A percentile compares a stretch with the other conserved stretches of the same genome.
phyloP scores from a whole-genome alignment of 1,140 invertebrate genomes.

The Monomorium pharaonis region DNA sequence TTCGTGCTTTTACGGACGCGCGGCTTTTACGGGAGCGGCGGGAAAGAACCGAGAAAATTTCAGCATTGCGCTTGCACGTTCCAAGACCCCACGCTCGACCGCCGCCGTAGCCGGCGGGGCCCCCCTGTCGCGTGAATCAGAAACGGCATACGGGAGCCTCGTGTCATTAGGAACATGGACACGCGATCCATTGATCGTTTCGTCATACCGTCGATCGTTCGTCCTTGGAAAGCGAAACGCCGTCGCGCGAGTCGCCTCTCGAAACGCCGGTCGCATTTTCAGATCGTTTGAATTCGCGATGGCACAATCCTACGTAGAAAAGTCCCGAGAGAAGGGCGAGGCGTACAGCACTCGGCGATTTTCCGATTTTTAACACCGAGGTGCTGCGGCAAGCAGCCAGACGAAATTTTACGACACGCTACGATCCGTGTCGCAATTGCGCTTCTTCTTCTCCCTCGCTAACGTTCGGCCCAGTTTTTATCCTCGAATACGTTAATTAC shows the following conservation, averaged over 20 bases:
- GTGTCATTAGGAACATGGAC: constrained; percentile 11
- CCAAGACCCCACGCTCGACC: too few species aligned
- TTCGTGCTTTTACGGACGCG: constrained; percentile 6
- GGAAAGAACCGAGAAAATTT: constrained; percentile 18
- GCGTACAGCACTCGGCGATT: not conserved
- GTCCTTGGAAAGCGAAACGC: constrained; percentile 48
- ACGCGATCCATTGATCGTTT: constrained; percentile 42
- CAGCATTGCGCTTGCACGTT: not conserved
- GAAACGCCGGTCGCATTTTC: constrained; percentile 12
- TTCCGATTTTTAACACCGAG: not conserved
- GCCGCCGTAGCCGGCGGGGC: not conserved
- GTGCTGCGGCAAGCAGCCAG: not conserved
- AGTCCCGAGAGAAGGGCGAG: not conserved
- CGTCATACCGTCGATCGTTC: not conserved
- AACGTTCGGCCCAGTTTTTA: not conserved
- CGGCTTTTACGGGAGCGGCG: not conserved
- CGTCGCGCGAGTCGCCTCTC: not conserved
- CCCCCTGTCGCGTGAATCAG: not conserved
- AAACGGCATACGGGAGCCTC: not conserved
- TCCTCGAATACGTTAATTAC: not conserved
- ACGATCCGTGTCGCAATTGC: not conserved
- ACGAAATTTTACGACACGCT: not conserved
- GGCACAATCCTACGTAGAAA: not conserved
- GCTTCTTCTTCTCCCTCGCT: not conserved
- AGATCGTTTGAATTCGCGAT: not conserved